A percentile compares a stretch with the other conserved stretches of the same genome.
These are phyloP conservation scores for Drosophila meridiana DNA, from an alignment of 2,888 invertebrate genomes.

Conservation along the genomic window DNA sequence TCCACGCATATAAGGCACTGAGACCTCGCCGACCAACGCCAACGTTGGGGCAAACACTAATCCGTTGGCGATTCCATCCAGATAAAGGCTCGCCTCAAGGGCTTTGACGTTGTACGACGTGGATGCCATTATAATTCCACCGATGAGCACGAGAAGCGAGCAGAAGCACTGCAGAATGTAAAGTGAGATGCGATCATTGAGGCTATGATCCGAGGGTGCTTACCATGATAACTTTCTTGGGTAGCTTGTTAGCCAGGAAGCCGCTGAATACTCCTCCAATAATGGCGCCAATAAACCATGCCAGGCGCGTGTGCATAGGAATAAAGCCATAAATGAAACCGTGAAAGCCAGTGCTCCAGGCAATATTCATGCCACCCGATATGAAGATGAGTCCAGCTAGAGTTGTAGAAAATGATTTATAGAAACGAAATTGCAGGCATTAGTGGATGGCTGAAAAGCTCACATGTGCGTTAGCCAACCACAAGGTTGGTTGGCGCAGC, in stretches of 20 bases:
- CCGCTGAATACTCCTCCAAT: conserved; percentile 72
- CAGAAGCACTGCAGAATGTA: conserved; percentile 50
- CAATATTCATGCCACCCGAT: conserved; percentile 81
- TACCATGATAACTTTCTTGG: conserved; percentile 74
- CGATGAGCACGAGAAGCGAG: conserved; percentile 65
- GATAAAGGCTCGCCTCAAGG: conserved; percentile 66
- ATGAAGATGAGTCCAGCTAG: conserved; percentile 69
- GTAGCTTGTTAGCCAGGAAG: conserved; percentile 58
- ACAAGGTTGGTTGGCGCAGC: not conserved
- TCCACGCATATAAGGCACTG: conserved; percentile 68
- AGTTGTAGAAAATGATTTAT: not conserved
- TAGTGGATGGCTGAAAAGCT: not conserved
- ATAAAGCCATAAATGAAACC: accelerated
- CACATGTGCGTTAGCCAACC: not conserved
- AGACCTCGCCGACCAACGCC: conserved; percentile 75
- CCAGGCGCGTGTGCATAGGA: conserved; percentile 47
- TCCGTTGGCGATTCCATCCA: conserved; percentile 81
- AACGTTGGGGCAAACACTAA: conserved; percentile 74
- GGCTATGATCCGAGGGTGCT: conserved; percentile 8
- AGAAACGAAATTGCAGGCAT: not conserved
- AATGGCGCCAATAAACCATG: conserved; percentile 82
- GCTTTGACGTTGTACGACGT: conserved; percentile 29
- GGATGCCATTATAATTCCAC: conserved; percentile 66
- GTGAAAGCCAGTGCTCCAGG: conserved; percentile 66
- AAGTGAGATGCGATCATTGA: not conserved